Percentiles rank a stretch among this genome's conserved stretches.
Conservation (phyloP, 2,113 vertebrate genomes). For the Channa maculata region DNA sequence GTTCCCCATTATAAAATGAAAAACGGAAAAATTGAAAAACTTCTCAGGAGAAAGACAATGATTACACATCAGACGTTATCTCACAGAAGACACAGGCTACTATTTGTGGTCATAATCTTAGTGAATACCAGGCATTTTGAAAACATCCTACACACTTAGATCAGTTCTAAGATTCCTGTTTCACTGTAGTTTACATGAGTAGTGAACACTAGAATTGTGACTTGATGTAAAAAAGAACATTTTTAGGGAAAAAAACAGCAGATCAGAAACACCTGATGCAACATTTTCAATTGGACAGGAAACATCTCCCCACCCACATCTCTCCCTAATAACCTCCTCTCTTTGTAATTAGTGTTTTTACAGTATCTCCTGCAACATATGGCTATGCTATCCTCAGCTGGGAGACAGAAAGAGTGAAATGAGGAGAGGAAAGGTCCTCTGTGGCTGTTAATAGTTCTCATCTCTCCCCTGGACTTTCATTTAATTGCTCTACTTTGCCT, state of each 20-base stretch:
- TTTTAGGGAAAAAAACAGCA: constrained; percentile 68
- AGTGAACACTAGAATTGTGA: constrained; percentile 35
- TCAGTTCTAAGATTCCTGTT: constrained; percentile 38
- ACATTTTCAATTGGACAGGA: constrained; percentile 78
- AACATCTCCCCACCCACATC: constrained; percentile 55
- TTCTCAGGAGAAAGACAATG: constrained; percentile 28
- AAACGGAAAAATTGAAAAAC: no score
- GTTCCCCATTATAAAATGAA: not conserved
- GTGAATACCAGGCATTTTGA: constrained; percentile 30
- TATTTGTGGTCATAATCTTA: constrained; percentile 37
- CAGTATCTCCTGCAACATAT: constrained; percentile 67
- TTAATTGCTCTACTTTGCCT: constrained; percentile 81
- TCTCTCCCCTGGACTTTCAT: constrained; percentile 79
- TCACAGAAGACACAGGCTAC: constrained; percentile 11
- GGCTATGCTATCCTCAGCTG: constrained; percentile 44
- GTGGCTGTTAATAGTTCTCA: constrained; percentile 81
- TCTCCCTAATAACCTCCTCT: constrained; percentile 10
- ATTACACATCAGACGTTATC: constrained; percentile 51
- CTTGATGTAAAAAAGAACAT: constrained; percentile 68
- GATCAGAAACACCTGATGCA: constrained; percentile 81
- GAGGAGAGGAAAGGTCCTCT: constrained; percentile 67
- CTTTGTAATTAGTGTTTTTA: constrained; percentile 79
- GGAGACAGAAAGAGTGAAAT: constrained; percentile 47
- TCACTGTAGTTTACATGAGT: constrained; percentile 19
- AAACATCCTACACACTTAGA: constrained; percentile 29